Evolutionary conservation across 2,888 invertebrate genomes (phyloP), one percentile per base, ranked within the genome.

Genomic region (Cistogaster globosa): DNA sequence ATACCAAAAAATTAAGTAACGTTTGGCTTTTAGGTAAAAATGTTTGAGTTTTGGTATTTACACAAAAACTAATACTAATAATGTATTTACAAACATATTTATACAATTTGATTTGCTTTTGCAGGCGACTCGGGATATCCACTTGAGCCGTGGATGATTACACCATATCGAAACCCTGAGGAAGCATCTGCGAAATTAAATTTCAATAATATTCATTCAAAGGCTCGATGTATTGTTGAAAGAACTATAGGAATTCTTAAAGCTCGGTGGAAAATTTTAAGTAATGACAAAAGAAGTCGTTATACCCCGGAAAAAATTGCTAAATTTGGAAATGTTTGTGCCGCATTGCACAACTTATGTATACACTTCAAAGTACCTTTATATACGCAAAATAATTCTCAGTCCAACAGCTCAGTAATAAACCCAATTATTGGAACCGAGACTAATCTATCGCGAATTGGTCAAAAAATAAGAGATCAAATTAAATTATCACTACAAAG

Each of bases 1-100:
- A 20, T 20, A 62, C 12, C 14, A 42, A 62, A 5, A 62, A 38
- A 2, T 38, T 42, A 8, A 62, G 8, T 20, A 62, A 62, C 20
- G 42, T 42, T 62, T 62, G 62, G 62, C 42, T 62, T 42, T 22
- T 62, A 14, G 62, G 62, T 62, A 42, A 14, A 5, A 20, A 42
- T 26, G 26, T 26, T 26, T 26, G 26, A 26, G 26, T 26, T 26
- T 26, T 26, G 26, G 26, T 26, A 26, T 26, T 26, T 26, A 26
- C 26, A 26, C 26, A 26, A 26, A 26, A 26, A 26, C 2, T 26
- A 26, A 26, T 26, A 26, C 26, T 26, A 26, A 26, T 26, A 2
- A 26, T 26, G 26, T 26, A 26, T 4, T 26, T 26, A 26, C 26
- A 26, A 26, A 26, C 26, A 26, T 26, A 26, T 26, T 26, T 26